These are phyloP conservation scores for Ochropacha duplaris DNA, from an alignment of 2,888 invertebrate genomes.

Conservation along the genomic window DNA sequence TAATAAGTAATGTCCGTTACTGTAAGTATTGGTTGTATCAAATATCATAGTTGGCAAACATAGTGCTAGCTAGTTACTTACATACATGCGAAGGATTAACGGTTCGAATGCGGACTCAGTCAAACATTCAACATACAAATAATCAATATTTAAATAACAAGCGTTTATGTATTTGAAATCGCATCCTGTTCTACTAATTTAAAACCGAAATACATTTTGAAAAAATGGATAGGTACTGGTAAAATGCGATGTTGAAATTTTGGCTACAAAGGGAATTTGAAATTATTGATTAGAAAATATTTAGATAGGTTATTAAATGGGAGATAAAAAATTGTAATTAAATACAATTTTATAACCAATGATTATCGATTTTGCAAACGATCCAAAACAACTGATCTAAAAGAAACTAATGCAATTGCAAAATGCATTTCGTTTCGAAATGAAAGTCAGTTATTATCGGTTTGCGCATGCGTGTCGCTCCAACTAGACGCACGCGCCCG, in stretches of 20 bases:
- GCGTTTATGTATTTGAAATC: not conserved
- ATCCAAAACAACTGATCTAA: not conserved
- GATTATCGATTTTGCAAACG: not conserved
- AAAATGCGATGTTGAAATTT: too few species aligned
- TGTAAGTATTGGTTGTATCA: slow-evolving; percentile 50
- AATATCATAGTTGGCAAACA: slow-evolving; percentile 39
- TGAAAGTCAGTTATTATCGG: slow-evolving; percentile 38
- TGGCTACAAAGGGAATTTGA: too few species aligned
- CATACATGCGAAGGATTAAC: slow-evolving; percentile 35
- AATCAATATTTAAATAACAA: slow-evolving; percentile 14
- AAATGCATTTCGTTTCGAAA: slow-evolving; percentile 17
- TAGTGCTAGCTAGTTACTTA: slow-evolving; percentile 14
- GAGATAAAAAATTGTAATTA: too few species aligned
- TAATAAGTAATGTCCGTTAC: slow-evolving; percentile 41
- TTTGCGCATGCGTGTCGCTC: slow-evolving; percentile 26
- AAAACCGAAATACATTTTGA: slow-evolving; percentile 14
- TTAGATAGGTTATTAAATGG: too few species aligned
- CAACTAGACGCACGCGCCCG: slow-evolving; percentile 33
- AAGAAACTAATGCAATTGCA: slow-evolving; percentile 3
- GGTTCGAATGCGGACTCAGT: slow-evolving; percentile 21
- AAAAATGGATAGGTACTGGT: slow-evolving; percentile 5
- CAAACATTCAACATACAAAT: not conserved
- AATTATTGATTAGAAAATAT: too few species aligned
- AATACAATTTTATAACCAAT: too few species aligned
- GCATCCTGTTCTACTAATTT: slow-evolving; percentile 28